Evolutionary conservation across 2,113 vertebrate genomes (phyloP).

Genomic region (Penelope pileata): DNA sequence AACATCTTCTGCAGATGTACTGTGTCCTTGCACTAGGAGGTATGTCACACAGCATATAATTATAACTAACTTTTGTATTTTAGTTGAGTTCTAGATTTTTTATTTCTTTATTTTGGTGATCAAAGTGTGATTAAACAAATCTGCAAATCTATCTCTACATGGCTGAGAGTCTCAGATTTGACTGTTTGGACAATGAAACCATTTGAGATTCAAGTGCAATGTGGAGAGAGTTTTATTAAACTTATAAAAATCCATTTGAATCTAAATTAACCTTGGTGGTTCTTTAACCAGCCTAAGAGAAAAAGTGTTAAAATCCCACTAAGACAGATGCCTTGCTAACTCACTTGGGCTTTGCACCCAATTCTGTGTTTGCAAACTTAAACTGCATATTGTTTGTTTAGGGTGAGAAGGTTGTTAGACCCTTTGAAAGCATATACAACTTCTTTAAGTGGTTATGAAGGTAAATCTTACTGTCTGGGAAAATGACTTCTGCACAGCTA

Average conservation of each 20-base stretch:
- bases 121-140: background rate
- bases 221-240: background rate
- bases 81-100: background rate
- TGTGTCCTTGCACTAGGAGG: background rate
- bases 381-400: conserved; percentile 61
- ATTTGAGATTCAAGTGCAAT: background rate
- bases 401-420: conserved; percentile 27
- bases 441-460: conserved; percentile 75
- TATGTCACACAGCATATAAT: background rate
- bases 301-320: background rate
- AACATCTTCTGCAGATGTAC: background rate
- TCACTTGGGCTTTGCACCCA: background rate
- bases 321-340: background rate
- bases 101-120: background rate
- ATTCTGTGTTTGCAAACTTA: conserved; percentile 47
- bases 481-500: conserved; percentile 77
- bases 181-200: background rate
- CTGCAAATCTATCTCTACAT: background rate
- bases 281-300: background rate
- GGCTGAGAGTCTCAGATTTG: background rate
- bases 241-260: background rate
- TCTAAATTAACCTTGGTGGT: background rate
- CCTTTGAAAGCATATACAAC: conserved; percentile 56
- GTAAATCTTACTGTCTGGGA: conserved; percentile 79
- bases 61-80: background rate